phyloP scores from a whole-genome alignment of 2,113 vertebrate species.

The Spea bombifrons region DNA sequence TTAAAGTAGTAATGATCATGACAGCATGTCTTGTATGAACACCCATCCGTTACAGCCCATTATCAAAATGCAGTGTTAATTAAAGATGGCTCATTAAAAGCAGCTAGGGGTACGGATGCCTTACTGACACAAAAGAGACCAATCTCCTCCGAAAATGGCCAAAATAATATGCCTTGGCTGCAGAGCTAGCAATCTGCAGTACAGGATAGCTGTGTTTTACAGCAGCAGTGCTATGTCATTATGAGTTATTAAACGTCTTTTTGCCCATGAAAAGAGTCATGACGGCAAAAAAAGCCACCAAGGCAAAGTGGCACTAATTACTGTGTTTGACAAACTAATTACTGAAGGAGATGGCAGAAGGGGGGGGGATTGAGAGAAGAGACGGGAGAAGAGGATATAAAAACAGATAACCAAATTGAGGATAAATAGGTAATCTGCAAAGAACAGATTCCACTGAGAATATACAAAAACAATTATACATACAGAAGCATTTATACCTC shows the following conservation, averaged over 20 bases:
- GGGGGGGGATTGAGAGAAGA: slow-evolving; percentile 11
- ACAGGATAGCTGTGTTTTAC: background rate
- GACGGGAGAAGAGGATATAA: background rate
- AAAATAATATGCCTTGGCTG: slow-evolving; percentile 7
- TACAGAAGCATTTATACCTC: no score
- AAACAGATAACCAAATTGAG: background rate
- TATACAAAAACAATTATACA: no score
- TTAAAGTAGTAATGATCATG: no score
- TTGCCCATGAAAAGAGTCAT: slow-evolving; percentile 44
- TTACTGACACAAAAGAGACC: background rate
- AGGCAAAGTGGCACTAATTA: slow-evolving; percentile 41
- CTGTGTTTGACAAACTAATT: slow-evolving; percentile 48
- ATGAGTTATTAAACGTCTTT: slow-evolving; percentile 46
- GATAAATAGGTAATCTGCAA: no score
- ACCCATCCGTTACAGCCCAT: no score
- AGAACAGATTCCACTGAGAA: no score
- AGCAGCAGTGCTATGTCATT: slow-evolving; percentile 26
- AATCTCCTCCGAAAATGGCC: background rate
- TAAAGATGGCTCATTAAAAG: no score
- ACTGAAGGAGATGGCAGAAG: slow-evolving; percentile 28
- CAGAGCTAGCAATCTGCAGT: slow-evolving; percentile 15
- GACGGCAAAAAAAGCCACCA: slow-evolving; percentile 30
- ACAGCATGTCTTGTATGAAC: no score
- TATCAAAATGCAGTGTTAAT: no score
- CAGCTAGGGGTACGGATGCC: no score